Conservation (phyloP, 2,797 vertebrate genomes). For the Echiichthys vipera region DNA sequence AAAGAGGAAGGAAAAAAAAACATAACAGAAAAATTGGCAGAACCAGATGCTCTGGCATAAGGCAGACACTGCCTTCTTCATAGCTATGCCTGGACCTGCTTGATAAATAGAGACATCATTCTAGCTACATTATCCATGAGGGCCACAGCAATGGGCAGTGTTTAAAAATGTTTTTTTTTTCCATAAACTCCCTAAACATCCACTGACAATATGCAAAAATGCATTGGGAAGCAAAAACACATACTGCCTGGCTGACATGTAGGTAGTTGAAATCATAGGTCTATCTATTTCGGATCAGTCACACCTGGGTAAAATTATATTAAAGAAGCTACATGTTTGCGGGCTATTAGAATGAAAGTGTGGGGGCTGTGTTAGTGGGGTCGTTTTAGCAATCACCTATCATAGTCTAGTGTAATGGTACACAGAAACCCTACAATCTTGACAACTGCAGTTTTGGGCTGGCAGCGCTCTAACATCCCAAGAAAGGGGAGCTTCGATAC, state of each 20-base stretch:
- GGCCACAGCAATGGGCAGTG: slow-evolving; percentile 1
- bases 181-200: neutral
- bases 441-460: neutral
- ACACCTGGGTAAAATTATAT: neutral
- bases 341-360: too few relatives aligned
- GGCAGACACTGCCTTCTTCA: slow-evolving; percentile 36
- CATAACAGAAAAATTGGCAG: slow-evolving; percentile 36
- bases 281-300: neutral
- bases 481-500: neutral
- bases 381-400: slow-evolving; percentile 15
- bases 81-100: slow-evolving; percentile 23
- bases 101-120: slow-evolving; percentile 39
- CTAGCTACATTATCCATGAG: slow-evolving; percentile 2
- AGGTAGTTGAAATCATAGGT: neutral
- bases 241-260: neutral
- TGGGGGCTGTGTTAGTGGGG: too few relatives aligned
- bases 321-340: too few relatives aligned
- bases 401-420: slow-evolving; percentile 6
- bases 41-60: slow-evolving; percentile 50
- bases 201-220: neutral
- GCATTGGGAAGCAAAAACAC: neutral
- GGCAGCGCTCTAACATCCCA: slow-evolving; percentile 9
- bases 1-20: slow-evolving; percentile 41
- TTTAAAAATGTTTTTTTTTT: neutral
- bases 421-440: neutral